Evolutionary conservation across 2,888 invertebrate species (phyloP).

Genomic region (Eilema griseolum): DNA sequence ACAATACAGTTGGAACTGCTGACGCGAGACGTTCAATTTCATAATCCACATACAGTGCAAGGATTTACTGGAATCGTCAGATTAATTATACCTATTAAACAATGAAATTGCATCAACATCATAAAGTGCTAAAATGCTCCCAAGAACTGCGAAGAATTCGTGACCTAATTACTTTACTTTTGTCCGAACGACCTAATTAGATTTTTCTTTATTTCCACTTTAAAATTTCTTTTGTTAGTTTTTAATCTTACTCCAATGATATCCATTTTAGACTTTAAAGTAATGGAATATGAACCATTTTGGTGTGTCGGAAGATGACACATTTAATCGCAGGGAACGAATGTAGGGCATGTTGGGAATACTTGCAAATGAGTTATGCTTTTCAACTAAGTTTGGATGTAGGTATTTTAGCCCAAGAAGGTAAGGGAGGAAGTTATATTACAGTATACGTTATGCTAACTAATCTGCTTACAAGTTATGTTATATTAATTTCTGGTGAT

Average conservation of each 20-base stretch:
- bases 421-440: conserved; percentile 3
- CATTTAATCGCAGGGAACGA: conserved; percentile 35
- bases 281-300: conserved; percentile 21
- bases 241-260: conserved; percentile 26
- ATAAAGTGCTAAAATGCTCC: conserved; percentile 1
- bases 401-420: conserved; percentile 1
- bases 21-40: too few relatives aligned
- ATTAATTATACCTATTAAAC: neutral
- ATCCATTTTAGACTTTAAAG: conserved; percentile 26
- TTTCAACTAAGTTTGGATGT: conserved; percentile 21
- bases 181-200: conserved; percentile 38
- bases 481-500: neutral
- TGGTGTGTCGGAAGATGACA: conserved; percentile 24
- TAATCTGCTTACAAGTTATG: neutral
- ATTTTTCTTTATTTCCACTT: conserved; percentile 43
- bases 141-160: conserved; percentile 27
- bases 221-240: conserved; percentile 45
- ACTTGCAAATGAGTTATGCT: conserved; percentile 37
- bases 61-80: neutral
- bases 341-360: conserved; percentile 36
- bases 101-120: neutral
- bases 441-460: neutral
- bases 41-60: too few relatives aligned
- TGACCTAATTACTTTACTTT: conserved; percentile 45
- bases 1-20: too few relatives aligned